phyloP scores from a whole-genome alignment of 2,113 vertebrate genomes.

The Hemiscyllium ocellatum region DNA sequence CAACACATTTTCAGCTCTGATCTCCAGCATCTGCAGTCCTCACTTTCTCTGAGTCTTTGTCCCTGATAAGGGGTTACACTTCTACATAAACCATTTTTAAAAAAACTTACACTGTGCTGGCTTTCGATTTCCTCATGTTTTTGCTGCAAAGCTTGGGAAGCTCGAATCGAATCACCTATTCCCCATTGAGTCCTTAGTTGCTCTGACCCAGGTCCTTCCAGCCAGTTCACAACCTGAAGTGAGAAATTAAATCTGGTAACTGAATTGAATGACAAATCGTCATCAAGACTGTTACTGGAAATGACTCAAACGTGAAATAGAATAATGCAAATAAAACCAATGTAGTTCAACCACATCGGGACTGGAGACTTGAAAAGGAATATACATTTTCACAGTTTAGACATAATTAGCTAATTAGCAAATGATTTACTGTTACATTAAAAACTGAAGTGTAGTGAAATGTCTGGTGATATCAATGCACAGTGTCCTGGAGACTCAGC shows the following conservation, averaged over 20 bases:
- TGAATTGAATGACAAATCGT: neutral
- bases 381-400: neutral
- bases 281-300: neutral
- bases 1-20: too few relatives aligned
- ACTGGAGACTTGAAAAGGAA: neutral
- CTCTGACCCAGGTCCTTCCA: conserved; percentile 92
- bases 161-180: conserved; percentile 89
- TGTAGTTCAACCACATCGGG: neutral
- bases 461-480: neutral
- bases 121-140: conserved; percentile 98
- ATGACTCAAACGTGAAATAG: neutral
- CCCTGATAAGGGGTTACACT: too few relatives aligned
- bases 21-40: too few relatives aligned
- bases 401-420: neutral
- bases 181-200: conserved; percentile 88
- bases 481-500: neutral
- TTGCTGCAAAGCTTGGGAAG: conserved; percentile 90
- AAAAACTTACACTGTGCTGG: conserved; percentile 84
- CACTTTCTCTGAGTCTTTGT: too few relatives aligned
- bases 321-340: neutral
- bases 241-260: neutral
- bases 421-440: neutral
- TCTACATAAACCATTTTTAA: conserved; percentile 37
- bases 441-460: neutral
- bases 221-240: conserved; percentile 89